These are phyloP conservation scores for Ceryle rudis DNA, from an alignment of 2,797 vertebrate species.

Conservation along the genomic window DNA sequence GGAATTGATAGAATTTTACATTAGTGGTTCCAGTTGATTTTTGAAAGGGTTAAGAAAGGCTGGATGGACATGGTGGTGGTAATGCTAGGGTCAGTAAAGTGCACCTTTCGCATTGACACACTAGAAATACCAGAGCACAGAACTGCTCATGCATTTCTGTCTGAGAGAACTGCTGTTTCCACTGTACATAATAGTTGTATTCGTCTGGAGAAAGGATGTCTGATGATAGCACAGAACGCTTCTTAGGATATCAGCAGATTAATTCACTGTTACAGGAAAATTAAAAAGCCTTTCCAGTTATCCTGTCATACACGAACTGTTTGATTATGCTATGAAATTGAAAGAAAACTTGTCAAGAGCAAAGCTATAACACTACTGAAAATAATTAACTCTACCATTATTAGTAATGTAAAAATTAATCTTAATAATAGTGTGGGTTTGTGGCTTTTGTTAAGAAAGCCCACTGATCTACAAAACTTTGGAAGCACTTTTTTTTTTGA, in stretches of 20 bases:
- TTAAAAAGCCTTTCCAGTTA: not conserved
- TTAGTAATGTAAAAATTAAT: not conserved
- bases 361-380: not conserved
- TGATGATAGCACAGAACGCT: not conserved
- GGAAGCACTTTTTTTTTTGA: not conserved
- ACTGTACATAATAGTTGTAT: fast-evolving
- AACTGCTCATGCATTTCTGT: not conserved
- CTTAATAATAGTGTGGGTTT: not conserved
- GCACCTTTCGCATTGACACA: not conserved
- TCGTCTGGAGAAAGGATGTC: not conserved
- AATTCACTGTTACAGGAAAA: not conserved
- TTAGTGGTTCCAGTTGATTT: not conserved
- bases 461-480: not conserved
- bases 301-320: not conserved
- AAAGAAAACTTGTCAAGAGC: not conserved
- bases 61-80: not conserved
- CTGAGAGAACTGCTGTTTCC: not conserved
- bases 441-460: not conserved
- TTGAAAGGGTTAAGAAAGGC: not conserved
- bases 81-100: not conserved
- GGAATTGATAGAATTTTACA: not conserved
- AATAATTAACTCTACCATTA: not conserved
- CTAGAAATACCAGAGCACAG: not conserved
- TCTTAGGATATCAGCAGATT: not conserved
- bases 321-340: fast-evolving